phyloP scores from a whole-genome alignment of 2,113 vertebrate genomes.

The Sus scrofa region DNA sequence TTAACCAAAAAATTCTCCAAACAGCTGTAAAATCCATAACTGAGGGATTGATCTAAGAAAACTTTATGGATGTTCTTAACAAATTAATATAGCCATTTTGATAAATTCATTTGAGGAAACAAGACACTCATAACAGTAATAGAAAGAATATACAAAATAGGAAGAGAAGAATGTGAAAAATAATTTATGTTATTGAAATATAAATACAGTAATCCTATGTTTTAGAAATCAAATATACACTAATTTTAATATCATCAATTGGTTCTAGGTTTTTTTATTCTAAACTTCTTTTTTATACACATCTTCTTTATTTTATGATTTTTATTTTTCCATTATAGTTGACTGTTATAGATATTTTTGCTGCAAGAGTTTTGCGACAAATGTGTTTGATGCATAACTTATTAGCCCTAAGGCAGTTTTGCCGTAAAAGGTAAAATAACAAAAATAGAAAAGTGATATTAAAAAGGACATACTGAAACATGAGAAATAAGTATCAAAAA shows the following conservation, averaged over 20 bases:
- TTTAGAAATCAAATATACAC: constrained; percentile 20
- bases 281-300: background rate
- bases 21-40: background rate
- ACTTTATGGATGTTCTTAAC: background rate
- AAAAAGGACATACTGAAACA: no score
- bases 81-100: background rate
- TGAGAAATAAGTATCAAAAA: background rate
- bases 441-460: background rate
- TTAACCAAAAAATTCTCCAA: background rate
- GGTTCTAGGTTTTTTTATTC: background rate
- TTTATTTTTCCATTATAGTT: no score
- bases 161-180: background rate
- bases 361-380: background rate
- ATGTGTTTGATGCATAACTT: background rate
- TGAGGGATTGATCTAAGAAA: background rate
- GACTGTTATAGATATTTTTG: background rate
- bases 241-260: background rate
- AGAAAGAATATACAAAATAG: background rate
- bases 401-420: background rate
- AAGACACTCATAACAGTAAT: background rate
- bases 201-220: background rate
- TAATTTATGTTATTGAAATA: background rate
- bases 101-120: background rate
- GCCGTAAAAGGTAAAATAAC: background rate
- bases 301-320: no score